These are phyloP conservation scores for Sinohyriopsis cumingii DNA, from an alignment of 2,888 invertebrate species.

Conservation along the genomic window DNA sequence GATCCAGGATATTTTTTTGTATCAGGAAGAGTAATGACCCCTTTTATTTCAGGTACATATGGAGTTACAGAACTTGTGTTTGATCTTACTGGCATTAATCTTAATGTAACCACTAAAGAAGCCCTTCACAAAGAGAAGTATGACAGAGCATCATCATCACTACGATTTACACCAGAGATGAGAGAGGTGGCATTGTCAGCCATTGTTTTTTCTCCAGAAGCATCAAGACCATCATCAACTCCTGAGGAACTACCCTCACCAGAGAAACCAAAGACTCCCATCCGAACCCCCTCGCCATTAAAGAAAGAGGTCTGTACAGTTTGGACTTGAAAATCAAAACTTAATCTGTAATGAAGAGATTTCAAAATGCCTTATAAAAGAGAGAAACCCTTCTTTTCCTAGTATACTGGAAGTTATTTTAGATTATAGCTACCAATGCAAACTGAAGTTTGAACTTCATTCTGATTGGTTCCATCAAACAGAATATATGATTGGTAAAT, in stretches of 20 bases:
- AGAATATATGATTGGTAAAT: too few species aligned
- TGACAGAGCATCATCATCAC: constrained; percentile 59
- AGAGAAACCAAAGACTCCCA: constrained; percentile 1
- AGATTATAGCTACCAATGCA: too few species aligned
- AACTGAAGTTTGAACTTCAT: too few species aligned
- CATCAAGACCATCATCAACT: constrained; percentile 26
- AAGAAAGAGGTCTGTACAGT: constrained; percentile 4
- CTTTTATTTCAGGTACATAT: constrained; percentile 55
- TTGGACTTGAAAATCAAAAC: constrained; percentile 3
- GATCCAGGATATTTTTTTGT: too few species aligned
- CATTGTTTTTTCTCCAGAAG: constrained; percentile 30
- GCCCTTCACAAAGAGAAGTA: constrained; percentile 62
- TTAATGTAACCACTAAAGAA: constrained; percentile 61
- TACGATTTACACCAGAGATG: constrained; percentile 59
- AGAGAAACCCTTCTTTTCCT: too few species aligned
- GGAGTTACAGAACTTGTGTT: constrained; percentile 63
- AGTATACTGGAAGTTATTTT: too few species aligned
- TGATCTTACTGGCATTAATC: constrained; percentile 68
- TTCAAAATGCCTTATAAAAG: too few species aligned
- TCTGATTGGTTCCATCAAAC: too few species aligned
- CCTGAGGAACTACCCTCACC: constrained; percentile 28
- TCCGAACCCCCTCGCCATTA: constrained; percentile 3
- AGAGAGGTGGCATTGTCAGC: constrained; percentile 33
- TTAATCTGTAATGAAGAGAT: too few species aligned
- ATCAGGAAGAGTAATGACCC: neutral